Conservation (phyloP, 2,888 invertebrate genomes). For the Pseudococcus jackbeardsleyi region DNA sequence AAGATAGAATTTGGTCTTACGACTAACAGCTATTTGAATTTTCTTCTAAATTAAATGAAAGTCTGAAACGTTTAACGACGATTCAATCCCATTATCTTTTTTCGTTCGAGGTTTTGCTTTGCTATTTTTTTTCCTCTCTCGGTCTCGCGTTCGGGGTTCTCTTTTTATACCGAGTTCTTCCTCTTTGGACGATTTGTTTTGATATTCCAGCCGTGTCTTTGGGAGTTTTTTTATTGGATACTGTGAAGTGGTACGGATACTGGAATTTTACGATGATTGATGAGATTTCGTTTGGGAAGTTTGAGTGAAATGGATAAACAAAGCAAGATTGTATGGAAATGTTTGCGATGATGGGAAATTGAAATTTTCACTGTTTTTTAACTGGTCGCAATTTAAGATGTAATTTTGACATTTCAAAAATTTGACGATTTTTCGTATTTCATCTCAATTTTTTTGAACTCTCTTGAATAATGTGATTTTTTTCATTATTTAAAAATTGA, state of each 20-base stretch:
- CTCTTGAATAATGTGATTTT: no score
- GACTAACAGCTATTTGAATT: constrained; percentile 54
- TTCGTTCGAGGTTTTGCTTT: constrained; percentile 12
- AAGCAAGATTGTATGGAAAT: no score
- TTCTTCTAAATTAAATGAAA: constrained; percentile 61
- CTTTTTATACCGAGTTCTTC: neutral
- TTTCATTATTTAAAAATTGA: no score
- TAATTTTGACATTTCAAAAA: no score
- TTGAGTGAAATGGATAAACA: neutral
- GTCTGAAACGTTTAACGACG: constrained; percentile 57
- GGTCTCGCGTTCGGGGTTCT: neutral
- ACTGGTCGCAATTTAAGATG: no score
- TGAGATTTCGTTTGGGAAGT: neutral
- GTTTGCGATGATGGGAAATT: no score
- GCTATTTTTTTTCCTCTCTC: neutral
- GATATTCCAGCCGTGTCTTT: neutral
- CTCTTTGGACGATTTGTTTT: constrained; percentile 34
- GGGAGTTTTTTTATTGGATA: neutral
- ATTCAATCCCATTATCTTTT: constrained; percentile 54
- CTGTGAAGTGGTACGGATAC: constrained; percentile 1
- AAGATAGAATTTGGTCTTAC: constrained; percentile 53
- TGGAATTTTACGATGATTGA: constrained; percentile 26
- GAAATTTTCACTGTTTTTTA: no score
- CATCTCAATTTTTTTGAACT: no score
- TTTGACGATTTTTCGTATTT: no score